Base-by-base conservation (phyloP, 2,113 vertebrate species). In the Neopipo cinnamomea region DNA sequence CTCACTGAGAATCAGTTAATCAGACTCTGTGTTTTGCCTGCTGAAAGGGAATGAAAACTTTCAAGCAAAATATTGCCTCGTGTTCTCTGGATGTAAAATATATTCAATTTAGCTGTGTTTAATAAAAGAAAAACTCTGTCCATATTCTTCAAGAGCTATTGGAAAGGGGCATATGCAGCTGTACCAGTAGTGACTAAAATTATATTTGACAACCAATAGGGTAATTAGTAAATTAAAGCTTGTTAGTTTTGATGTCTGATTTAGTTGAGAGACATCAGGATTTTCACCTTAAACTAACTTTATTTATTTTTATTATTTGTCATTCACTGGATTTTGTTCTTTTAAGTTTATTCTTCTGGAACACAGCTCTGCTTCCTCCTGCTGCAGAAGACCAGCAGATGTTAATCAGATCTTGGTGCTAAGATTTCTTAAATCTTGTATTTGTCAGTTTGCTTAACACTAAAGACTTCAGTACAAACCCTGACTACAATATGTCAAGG, bases 61-160 rank as follows among this genome's bases (percentile, higher is more conserved):
- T 95, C 59, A 96, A 78, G 72, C 27, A 84, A 97, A 96, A 93
- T 91, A 85, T 42, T 23, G 12, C 50, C 59, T 95, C 53, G 35
- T 91, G 73, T 87, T 95, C 62, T 85, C 82, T 86, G 91, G 72
- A 93, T 92, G 62, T 84, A 95, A 96, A 95, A 97, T 95, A 92
- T 11, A 75, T 77, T 88, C 91, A 72, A 58, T 93, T 96, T 96
- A 88, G 49, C 82, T 91, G 63, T 94, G 71, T 96, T 72, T 93
- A 97, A 95, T 93, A 91, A 96, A 97, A 96, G 85, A 96, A 97
- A 97, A 97, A 35, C 92, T 94, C 89, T 55, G 81, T 71, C 95
- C 42, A 8, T 95, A 94, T 96, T 96, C 92, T 92, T 95, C 66
- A 65, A 78, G 89, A 97, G 93, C 95, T 96, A 88, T 63, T 23